Conservation (phyloP, 2,797 vertebrate species). For the Columba guinea region DNA sequence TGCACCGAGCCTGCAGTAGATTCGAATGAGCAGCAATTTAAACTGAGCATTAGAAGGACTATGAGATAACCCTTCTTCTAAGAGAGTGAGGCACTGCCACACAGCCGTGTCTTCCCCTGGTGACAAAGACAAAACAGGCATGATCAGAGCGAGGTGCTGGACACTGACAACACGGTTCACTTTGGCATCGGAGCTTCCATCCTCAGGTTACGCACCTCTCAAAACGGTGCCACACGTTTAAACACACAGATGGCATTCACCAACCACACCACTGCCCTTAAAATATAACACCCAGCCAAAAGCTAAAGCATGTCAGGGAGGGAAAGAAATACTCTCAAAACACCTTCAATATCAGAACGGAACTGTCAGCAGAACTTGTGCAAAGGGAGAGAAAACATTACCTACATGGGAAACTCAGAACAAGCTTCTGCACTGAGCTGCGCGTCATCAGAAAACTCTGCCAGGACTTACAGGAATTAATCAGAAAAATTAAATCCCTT, state of each 20-base stretch:
- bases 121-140: constrained; percentile 16
- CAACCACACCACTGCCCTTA: background rate
- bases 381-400: background rate
- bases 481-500: background rate
- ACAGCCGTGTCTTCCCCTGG: constrained; percentile 87
- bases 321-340: background rate
- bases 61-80: constrained; percentile 89
- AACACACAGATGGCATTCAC: background rate
- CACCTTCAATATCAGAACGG: background rate
- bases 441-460: background rate
- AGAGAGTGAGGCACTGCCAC: constrained; percentile 87
- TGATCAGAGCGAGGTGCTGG: background rate
- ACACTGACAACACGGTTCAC: background rate
- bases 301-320: background rate
- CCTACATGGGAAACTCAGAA: background rate
- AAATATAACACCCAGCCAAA: rapidly evolving
- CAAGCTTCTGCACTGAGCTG: background rate
- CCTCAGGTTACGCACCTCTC: background rate
- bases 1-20: constrained; percentile 93
- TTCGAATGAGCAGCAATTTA: constrained; percentile 94
- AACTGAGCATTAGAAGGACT: constrained; percentile 96
- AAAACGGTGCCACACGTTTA: background rate
- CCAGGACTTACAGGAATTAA: background rate
- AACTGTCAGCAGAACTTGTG: background rate
- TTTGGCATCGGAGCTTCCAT: background rate